Percentiles rank a stretch among this genome's conserved stretches.
These are phyloP conservation scores for Apodemus speciosus DNA, from an alignment of 2,113 vertebrate genomes.

Conservation along the genomic window DNA sequence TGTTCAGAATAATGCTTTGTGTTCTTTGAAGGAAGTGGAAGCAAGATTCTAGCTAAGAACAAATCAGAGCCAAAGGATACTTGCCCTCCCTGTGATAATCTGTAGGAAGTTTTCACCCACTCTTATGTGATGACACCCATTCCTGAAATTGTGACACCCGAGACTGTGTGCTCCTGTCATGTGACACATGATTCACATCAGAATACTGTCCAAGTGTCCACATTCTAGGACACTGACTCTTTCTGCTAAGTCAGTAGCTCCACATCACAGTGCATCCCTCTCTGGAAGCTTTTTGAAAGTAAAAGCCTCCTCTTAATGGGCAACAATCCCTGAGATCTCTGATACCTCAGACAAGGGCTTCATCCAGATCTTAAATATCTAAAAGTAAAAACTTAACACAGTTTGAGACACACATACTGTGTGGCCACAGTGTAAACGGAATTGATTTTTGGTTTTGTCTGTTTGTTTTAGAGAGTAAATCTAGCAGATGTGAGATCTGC, in stretches of 20 bases:
- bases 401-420: not conserved
- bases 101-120: not conserved
- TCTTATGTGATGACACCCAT: not conserved
- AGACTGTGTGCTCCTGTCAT: not conserved
- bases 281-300: not conserved
- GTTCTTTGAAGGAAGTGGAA: conserved; percentile 8
- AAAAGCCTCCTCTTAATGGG: not conserved
- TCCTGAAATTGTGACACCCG: conserved; percentile 19
- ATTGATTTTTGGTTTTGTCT: not conserved
- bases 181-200: conserved; percentile 10
- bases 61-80: not conserved
- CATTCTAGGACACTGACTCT: not conserved
- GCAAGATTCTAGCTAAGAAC: not conserved
- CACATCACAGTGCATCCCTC: not conserved
- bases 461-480: not conserved
- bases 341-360: not conserved
- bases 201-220: not conserved
- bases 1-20: not conserved
- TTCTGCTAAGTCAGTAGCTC: not conserved
- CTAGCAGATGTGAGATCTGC: not conserved
- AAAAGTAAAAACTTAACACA: not conserved
- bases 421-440: not conserved
- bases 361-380: not conserved
- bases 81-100: not conserved
- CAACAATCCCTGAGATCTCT: not conserved